A percentile compares a stretch with the other conserved stretches of the same genome.
These are phyloP conservation scores for Apodemia zela DNA, from an alignment of 2,888 invertebrate genomes.

Conservation along the genomic window DNA sequence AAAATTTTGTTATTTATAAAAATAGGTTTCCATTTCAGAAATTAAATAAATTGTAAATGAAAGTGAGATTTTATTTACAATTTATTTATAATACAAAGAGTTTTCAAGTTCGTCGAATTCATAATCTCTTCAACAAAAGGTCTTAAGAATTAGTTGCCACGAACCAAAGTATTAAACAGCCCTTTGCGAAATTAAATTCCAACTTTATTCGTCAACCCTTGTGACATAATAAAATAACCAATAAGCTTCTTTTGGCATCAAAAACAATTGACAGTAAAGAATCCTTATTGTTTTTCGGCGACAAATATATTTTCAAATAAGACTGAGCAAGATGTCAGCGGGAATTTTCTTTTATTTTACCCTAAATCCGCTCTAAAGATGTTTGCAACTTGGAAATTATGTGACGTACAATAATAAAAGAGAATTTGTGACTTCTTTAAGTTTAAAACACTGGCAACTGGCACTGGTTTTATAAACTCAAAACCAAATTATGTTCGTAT, in stretches of 20 bases:
- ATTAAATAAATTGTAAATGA: too few species aligned
- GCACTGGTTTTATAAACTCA: background rate
- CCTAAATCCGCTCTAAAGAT: conserved; percentile 6
- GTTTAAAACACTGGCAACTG: background rate
- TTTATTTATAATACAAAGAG: too few species aligned
- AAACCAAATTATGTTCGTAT: too few species aligned
- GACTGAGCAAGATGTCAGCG: conserved; percentile 9
- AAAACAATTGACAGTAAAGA: conserved; percentile 18
- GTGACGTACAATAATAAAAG: conserved; percentile 1
- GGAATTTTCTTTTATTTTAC: conserved; percentile 11
- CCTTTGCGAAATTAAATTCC: conserved; percentile 2
- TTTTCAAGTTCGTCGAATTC: background rate
- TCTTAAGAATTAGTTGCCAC: background rate
- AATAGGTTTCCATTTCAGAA: too few species aligned
- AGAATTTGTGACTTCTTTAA: background rate
- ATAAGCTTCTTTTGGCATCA: conserved; percentile 7
- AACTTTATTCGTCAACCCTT: conserved; percentile 9
- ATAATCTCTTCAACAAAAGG: background rate
- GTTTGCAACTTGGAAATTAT: conserved; percentile 1
- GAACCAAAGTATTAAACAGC: background rate
- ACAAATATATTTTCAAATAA: conserved; percentile 14
- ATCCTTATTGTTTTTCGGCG: conserved; percentile 17
- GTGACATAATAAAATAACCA: conserved; percentile 15
- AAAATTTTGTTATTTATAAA: too few species aligned
- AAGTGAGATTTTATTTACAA: too few species aligned